phyloP scores from a whole-genome alignment of 2,888 invertebrate species.

The Gandaritis pyraliata region DNA sequence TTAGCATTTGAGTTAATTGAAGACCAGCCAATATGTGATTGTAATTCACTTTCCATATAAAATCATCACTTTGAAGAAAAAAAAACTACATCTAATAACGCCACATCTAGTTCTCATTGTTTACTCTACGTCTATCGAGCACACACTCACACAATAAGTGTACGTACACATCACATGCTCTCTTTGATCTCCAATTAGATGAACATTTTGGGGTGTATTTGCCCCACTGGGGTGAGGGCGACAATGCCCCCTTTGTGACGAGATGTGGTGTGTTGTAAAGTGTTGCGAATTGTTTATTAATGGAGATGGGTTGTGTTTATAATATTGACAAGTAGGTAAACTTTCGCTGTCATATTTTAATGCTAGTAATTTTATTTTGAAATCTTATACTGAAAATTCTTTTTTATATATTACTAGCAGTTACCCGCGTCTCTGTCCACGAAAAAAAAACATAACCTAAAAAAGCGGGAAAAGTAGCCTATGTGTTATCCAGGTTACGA shows the following conservation, averaged over 20 bases:
- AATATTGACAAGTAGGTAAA: conserved; percentile 7
- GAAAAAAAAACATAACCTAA: too few relatives aligned
- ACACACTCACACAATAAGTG: conserved; percentile 36
- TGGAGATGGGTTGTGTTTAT: conserved; percentile 16
- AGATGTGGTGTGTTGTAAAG: conserved; percentile 33
- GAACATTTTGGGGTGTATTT: conserved; percentile 76
- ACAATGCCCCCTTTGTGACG: conserved; percentile 49
- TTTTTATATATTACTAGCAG: too few relatives aligned
- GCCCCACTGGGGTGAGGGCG: conserved; percentile 42
- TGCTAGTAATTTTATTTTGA: too few relatives aligned
- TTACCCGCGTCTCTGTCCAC: too few relatives aligned
- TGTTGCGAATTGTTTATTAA: conserved; percentile 32
- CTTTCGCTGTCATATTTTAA: too few relatives aligned
- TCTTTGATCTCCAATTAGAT: conserved; percentile 84
- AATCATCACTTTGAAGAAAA: neutral
- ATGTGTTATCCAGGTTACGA: too few relatives aligned
- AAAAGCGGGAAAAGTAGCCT: too few relatives aligned
- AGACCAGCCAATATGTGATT: too few relatives aligned
- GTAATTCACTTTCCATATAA: too few relatives aligned
- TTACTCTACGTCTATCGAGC: conserved; percentile 14
- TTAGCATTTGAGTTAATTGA: too few relatives aligned
- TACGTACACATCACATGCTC: conserved; percentile 75
- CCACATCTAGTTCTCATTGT: conserved; percentile 51
- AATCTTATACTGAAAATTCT: too few relatives aligned
- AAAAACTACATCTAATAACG: conserved; percentile 10